Base-by-base conservation (phyloP, 2,888 invertebrate species). In the Platynereis dumerilii region DNA sequence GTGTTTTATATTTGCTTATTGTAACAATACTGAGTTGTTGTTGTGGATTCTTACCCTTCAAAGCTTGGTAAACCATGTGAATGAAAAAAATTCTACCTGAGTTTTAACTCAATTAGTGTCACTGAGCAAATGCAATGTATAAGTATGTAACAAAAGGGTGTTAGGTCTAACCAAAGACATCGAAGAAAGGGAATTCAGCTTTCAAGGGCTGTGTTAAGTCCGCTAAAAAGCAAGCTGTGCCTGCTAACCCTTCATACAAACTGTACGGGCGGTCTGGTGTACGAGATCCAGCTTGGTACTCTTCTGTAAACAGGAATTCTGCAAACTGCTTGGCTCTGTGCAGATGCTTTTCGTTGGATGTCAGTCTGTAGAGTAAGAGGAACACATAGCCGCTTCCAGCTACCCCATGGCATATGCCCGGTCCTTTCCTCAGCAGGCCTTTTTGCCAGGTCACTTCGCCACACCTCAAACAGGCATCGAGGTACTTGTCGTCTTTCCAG, bases 221-320 rank as follows among this genome's bases (percentile, higher is more conserved):
- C 10, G 89, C 87, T 60, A 95, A 84, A 81, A 88, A 95, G 78
- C 93, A 94, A 10, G 91, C 90, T 0, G 93, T 91, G 1, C 95
- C 95, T 12, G 94, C 92, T 63, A 89, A 87, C 1, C 95, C 95
- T 85, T 95, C 95, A 83, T 90, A 93, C 73, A 96, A 86, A 78
- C 92, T 93, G 72, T 89, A 91, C 0, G 93, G 93, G 73, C 88
- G 87, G 82, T 94, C 94, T 0, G 94, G 94, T 17, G 88, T 88
- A 52, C 91, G 87, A 0, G 92, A 90, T 69, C 88, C 87, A 12
- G 72, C 65, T 63, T 79, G 71, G 64, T 81, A 83, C 62, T 81
- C 76, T 1, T 68, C 60, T 0, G 74, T 73, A 55, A 75, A 72
- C 83, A 94, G 85, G 79, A 94, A 92, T 67, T 90, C 87, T 60